These are phyloP conservation scores for Pseudopipra pipra DNA, from an alignment of 2,113 vertebrate genomes.

Conservation along the genomic window DNA sequence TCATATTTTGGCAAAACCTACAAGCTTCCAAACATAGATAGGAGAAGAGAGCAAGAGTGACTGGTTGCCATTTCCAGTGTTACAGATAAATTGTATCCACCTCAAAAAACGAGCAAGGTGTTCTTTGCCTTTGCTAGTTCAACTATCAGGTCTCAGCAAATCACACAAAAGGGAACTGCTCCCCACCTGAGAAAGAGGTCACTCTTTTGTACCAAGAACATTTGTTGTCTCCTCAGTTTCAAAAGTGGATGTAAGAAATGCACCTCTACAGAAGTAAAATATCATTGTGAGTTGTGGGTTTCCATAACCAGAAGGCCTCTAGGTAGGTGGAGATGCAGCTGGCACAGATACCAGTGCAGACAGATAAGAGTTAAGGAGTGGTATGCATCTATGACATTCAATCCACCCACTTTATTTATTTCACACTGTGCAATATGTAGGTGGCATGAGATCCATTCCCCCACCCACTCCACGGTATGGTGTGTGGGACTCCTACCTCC, in stretches of 20 bases:
- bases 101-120: background rate
- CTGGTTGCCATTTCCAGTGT: background rate
- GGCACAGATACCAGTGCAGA: conserved; percentile 43
- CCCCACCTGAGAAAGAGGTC: background rate
- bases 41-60: background rate
- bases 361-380: conserved; percentile 45
- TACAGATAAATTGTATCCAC: background rate
- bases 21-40: background rate
- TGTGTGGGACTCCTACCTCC: background rate
- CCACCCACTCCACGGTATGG: background rate
- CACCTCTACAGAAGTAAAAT: conserved; percentile 18
- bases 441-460: conserved; percentile 12
- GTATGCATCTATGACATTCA: conserved; percentile 51
- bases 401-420: conserved; percentile 54
- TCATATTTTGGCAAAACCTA: background rate
- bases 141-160: background rate
- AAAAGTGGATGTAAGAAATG: background rate
- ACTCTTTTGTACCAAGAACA: background rate
- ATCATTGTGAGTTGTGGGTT: background rate
- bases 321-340: conserved; percentile 64
- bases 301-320: conserved; percentile 27
- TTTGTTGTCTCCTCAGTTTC: background rate
- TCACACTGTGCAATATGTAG: conserved; percentile 10
- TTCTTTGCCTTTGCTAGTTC: background rate
- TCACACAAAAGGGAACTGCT: background rate